These are phyloP conservation scores for Scopus umbretta DNA, from an alignment of 2,113 vertebrate species.

Conservation along the genomic window DNA sequence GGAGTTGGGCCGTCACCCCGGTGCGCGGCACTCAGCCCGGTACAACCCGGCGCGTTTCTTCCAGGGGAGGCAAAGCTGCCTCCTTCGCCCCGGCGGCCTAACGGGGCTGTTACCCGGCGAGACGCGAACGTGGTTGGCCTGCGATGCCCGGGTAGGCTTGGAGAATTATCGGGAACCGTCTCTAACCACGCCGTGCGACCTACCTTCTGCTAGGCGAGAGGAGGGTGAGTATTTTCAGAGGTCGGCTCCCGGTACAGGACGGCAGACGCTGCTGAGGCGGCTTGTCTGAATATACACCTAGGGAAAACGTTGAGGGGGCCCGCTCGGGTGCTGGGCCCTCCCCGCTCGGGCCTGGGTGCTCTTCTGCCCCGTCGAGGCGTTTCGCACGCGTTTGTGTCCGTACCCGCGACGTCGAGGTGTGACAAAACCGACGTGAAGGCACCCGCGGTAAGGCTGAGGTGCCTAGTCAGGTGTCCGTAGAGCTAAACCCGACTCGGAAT, in stretches of 20 bases:
- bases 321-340: too few relatives aligned
- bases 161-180: accelerated
- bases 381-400: accelerated
- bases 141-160: accelerated
- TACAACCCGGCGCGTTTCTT: accelerated
- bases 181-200: accelerated
- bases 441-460: accelerated
- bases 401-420: accelerated
- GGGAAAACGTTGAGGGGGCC: background rate
- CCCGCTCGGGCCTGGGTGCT: accelerated
- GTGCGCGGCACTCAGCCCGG: too few relatives aligned
- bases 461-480: accelerated
- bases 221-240: accelerated
- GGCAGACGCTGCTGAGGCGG: accelerated
- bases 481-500: background rate
- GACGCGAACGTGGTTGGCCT: accelerated
- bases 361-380: accelerated
- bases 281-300: accelerated
- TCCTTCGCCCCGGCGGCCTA: accelerated
- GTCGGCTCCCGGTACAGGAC: accelerated
- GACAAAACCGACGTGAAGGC: accelerated
- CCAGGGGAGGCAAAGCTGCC: background rate
- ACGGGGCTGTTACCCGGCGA: accelerated
- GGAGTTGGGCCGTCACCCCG: too few relatives aligned
- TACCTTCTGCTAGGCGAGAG: accelerated